phyloP scores from a whole-genome alignment of 2,888 invertebrate species.

The Xylophagus ater region DNA sequence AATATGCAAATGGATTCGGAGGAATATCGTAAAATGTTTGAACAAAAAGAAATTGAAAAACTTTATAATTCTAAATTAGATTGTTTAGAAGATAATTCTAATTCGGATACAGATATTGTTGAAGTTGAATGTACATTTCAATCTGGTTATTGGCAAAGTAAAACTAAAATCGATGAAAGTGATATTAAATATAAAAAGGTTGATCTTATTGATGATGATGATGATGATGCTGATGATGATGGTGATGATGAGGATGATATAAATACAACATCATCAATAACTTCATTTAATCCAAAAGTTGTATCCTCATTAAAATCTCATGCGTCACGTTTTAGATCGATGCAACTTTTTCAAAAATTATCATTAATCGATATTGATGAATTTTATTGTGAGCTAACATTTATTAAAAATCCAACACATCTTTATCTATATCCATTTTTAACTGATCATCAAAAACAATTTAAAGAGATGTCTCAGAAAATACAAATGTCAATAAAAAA shows the following conservation, averaged over 20 bases:
- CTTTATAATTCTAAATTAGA: conserved; percentile 21
- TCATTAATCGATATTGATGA: conserved; percentile 23
- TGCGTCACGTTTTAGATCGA: conserved; percentile 15
- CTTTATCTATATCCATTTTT: conserved; percentile 29
- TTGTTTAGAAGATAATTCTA: conserved; percentile 27
- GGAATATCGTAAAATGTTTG: conserved; percentile 24
- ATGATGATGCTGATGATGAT: conserved; percentile 15
- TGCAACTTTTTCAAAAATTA: conserved; percentile 24
- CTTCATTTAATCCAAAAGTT: conserved; percentile 27
- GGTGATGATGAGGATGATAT: neutral
- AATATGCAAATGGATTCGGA: conserved; percentile 22
- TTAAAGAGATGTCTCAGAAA: conserved; percentile 41
- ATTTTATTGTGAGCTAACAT: conserved; percentile 28
- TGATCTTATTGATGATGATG: conserved; percentile 19
- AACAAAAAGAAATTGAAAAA: conserved; percentile 32
- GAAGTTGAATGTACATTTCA: conserved; percentile 23
- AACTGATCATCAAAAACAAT: conserved; percentile 37
- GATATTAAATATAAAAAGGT: conserved; percentile 20
- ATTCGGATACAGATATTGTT: conserved; percentile 38
- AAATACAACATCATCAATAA: conserved; percentile 24
- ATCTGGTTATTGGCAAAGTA: conserved; percentile 28
- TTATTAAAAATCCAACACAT: conserved; percentile 25
- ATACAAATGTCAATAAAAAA: conserved; percentile 40
- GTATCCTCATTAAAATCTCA: conserved; percentile 26
- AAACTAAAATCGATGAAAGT: conserved; percentile 37